phyloP scores from a whole-genome alignment of 2,113 vertebrate species.

The Oreocharis arfaki region DNA sequence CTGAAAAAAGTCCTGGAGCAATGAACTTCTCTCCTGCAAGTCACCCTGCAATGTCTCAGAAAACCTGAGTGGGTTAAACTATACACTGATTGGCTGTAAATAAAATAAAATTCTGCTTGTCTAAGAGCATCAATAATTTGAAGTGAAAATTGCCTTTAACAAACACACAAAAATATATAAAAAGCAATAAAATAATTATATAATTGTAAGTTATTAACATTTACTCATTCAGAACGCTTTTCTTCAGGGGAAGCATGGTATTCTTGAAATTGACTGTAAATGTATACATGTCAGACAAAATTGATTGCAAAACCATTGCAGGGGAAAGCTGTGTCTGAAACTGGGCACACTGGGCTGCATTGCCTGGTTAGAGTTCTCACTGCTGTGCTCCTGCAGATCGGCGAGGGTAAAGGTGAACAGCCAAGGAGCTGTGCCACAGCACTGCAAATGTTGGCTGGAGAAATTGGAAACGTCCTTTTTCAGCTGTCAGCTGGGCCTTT shows the following conservation, averaged over 20 bases:
- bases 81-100: not conserved
- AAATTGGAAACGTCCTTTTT: not conserved
- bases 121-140: not conserved
- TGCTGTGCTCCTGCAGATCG: not conserved
- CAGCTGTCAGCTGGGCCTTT: not conserved
- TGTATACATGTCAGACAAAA: not conserved
- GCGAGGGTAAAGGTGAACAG: not conserved
- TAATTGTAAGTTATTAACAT: not conserved
- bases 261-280: not conserved
- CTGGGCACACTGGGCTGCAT: not conserved
- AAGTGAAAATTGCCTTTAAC: not conserved
- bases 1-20: not conserved
- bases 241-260: not conserved
- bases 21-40: not conserved
- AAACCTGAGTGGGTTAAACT: not conserved
- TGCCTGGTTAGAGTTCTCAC: fast-evolving
- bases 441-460: not conserved
- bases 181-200: not conserved
- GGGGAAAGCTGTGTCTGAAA: not conserved
- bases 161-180: not conserved
- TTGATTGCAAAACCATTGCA: not conserved
- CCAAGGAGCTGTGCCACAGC: not conserved
- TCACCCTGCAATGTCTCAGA: not conserved
- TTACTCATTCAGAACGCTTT: not conserved
- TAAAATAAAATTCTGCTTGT: not conserved